phyloP scores from a whole-genome alignment of 2,113 vertebrate genomes.

The Laticauda laticaudata region DNA sequence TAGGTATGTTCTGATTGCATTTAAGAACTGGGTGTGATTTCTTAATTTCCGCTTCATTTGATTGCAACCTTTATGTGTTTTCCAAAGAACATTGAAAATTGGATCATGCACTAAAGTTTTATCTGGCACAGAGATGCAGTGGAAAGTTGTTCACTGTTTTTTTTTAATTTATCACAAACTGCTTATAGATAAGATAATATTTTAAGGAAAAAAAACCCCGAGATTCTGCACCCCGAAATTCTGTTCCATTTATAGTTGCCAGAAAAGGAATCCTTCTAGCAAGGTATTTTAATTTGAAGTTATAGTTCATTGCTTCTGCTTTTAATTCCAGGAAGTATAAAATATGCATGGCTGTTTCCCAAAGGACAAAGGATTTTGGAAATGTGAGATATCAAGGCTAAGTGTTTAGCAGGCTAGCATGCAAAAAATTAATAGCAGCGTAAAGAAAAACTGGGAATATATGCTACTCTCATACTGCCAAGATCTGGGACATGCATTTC shows the following conservation, averaged over 20 bases:
- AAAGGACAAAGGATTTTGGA: background rate
- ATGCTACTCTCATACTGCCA: background rate
- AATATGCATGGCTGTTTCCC: background rate
- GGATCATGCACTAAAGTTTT: background rate
- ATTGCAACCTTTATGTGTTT: background rate
- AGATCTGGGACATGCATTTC: background rate
- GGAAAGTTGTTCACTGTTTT: background rate
- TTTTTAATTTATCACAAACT: background rate
- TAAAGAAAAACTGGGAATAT: background rate
- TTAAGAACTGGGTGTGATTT: constrained; percentile 5
- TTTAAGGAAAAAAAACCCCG: background rate
- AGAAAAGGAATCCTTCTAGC: background rate
- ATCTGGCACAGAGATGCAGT: background rate
- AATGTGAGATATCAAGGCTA: no score
- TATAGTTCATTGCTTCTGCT: background rate
- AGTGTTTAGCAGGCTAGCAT: background rate
- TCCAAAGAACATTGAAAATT: background rate
- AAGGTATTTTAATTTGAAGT: background rate
- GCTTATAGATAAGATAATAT: background rate
- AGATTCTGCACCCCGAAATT: background rate
- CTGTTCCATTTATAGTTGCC: background rate
- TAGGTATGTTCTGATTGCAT: background rate
- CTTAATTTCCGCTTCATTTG: background rate
- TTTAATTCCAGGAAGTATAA: background rate
- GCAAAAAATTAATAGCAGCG: background rate